Percentiles rank a stretch among this genome's conserved stretches.
Conservation (phyloP, 2,113 vertebrate genomes). For the Seriola dumerili region DNA sequence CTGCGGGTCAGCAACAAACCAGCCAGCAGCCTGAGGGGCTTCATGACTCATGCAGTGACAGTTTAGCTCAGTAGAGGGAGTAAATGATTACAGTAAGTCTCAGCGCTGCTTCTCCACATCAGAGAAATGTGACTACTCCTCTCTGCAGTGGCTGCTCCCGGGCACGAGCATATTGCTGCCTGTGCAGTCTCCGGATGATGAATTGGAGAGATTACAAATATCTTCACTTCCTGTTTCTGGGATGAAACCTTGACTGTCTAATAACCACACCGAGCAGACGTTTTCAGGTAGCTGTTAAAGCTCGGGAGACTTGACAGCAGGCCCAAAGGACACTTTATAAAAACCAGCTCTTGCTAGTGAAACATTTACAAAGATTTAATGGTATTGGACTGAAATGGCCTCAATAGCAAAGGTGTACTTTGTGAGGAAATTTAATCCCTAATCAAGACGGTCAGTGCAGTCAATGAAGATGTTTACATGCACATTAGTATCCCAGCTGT, state of each 20-base stretch:
- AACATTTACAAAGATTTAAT: neutral
- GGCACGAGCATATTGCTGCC: constrained; percentile 61
- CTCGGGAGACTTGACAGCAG: constrained; percentile 21
- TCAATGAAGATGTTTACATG: neutral
- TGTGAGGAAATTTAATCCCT: neutral
- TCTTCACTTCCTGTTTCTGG: constrained; percentile 53
- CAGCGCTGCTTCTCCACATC: constrained; percentile 37
- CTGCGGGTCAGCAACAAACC: constrained; percentile 4
- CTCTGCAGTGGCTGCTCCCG: constrained; percentile 69
- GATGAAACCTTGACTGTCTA: constrained; percentile 39
- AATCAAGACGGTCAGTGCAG: neutral
- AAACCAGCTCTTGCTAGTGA: neutral
- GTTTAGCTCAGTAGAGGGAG: constrained; percentile 76
- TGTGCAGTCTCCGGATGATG: constrained; percentile 66
- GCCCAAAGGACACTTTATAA: constrained; percentile 14
- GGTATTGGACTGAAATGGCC: neutral
- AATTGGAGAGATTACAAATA: constrained; percentile 54
- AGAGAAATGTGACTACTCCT: constrained; percentile 52
- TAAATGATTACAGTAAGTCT: constrained; percentile 67
- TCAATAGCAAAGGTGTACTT: neutral
- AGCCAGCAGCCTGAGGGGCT: constrained; percentile 35
- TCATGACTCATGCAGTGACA: constrained; percentile 66
- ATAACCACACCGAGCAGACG: constrained; percentile 21
- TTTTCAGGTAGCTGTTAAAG: constrained; percentile 29
- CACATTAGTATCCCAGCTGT: neutral